Base-by-base conservation (phyloP, 2,797 vertebrate species). In the Tinamus major region DNA sequence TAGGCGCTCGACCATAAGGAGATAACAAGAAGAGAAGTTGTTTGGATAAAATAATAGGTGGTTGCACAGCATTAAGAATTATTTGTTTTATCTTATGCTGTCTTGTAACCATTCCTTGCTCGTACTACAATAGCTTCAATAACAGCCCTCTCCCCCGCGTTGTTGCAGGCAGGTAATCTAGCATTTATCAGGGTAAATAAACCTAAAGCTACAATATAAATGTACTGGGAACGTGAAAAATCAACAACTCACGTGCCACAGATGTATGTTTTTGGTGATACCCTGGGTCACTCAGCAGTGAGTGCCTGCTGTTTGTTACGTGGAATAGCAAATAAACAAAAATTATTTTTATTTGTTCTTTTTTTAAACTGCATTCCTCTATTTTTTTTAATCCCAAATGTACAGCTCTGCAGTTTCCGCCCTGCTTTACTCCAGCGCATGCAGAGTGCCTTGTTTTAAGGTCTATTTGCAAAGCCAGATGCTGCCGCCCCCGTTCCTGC, bases 81-180 rank as follows among this genome's bases (percentile, higher is more conserved):
- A 89, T 90, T 95, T 97, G 95, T 93, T 96, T 96, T 96, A 94
- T 89, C 65, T 91, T 93, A 79, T 67, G 94, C 88, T 95, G 85
- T 90, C 95, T 94, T 96, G 96, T 94, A 92, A 62, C 69, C 72
- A 42, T 92, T 94, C 62, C 86, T 85, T 79, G 85, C 90, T 91
- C 3, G 1, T 58, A 82, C 89, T 93, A 42, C 58, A 95, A 79
- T 8, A 71, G 63, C 58, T 88, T 42, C 76, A 83, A 95, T 61
- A 90, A 67, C 84, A 90, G 39, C 14, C n/a, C 65, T 81, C 78
- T 86, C 58, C 61, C 0, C 1, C 8, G 18, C 23, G 61, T 93
- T 88, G 68, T 93, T 1, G 0, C 86, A 91, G 78, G 56, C 74
- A 93, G 89, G 63, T 88, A 90, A 93, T 96, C 94, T 95, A 94